Evolutionary conservation across 2,797 vertebrate species (phyloP).

Genomic region (Phalloptychus januarius): DNA sequence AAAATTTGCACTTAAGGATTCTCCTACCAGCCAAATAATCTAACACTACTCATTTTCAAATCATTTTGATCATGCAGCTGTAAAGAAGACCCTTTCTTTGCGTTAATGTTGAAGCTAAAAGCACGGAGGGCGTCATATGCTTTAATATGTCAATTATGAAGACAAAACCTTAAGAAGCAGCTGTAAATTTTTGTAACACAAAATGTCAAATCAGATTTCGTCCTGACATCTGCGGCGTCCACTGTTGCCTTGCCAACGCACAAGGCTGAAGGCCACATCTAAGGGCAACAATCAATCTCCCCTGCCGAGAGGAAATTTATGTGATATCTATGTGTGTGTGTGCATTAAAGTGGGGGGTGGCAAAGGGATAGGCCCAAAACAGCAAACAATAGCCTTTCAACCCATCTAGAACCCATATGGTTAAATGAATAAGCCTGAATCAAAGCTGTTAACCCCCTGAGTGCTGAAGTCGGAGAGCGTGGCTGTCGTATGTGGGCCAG

Average conservation of each 20-base stretch:
- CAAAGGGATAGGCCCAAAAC: slow-evolving; percentile 43
- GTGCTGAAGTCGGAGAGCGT: slow-evolving; percentile 55
- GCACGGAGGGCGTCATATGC: slow-evolving; percentile 9
- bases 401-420: slow-evolving; percentile 31
- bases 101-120: background rate
- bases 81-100: background rate
- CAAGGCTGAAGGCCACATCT: slow-evolving; percentile 52
- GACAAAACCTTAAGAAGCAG: slow-evolving; percentile 32
- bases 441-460: slow-evolving; percentile 68
- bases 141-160: slow-evolving; percentile 24
- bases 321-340: slow-evolving; percentile 35
- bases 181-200: slow-evolving; percentile 44
- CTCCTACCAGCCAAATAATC: slow-evolving; percentile 19
- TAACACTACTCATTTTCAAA: background rate
- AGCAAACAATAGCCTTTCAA: slow-evolving; percentile 60
- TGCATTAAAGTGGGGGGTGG: background rate
- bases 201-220: slow-evolving; percentile 35
- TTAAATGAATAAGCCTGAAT: slow-evolving; percentile 61
- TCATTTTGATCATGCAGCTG: background rate
- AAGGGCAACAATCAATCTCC: slow-evolving; percentile 71
- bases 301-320: slow-evolving; percentile 65
- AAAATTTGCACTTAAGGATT: slow-evolving; percentile 17
- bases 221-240: slow-evolving; percentile 66
- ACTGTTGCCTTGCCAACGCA: slow-evolving; percentile 69
- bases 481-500: slow-evolving; percentile 73